Evolutionary conservation across 2,797 vertebrate genomes (phyloP).

Genomic region (Sebastes elongatus): DNA sequence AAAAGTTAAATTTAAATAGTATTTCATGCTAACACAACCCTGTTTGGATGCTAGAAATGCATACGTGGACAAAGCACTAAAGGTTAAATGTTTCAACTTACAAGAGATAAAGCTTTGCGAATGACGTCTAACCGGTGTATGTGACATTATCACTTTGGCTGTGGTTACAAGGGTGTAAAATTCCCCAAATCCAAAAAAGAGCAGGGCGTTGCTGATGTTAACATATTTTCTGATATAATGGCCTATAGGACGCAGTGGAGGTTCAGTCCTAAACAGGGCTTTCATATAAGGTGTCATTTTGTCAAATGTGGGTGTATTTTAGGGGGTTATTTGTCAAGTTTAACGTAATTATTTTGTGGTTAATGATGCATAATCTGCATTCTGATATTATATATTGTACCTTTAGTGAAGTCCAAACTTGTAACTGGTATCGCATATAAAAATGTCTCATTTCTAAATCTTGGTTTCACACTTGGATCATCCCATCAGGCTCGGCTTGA

Average conservation of each 20-base stretch:
- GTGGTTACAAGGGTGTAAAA: background rate
- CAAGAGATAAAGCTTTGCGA: background rate
- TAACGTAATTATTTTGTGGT: background rate
- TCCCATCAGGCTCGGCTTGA: slow-evolving; percentile 46
- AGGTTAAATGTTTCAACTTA: background rate
- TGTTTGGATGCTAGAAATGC: background rate
- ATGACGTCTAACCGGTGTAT: background rate
- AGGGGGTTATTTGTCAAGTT: background rate
- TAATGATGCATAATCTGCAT: background rate
- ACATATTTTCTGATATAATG: background rate
- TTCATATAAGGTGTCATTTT: no score
- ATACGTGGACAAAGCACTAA: background rate
- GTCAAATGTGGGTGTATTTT: background rate
- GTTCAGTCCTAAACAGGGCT: background rate
- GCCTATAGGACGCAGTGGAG: background rate
- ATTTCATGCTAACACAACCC: background rate
- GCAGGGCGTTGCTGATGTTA: background rate
- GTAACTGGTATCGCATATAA: background rate
- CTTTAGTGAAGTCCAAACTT: background rate
- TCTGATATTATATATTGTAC: background rate
- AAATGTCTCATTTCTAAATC: slow-evolving; percentile 11
- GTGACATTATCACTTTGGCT: background rate
- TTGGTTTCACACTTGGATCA: slow-evolving; percentile 40
- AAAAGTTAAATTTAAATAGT: background rate
- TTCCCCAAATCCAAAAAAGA: background rate